A percentile compares a stretch with the other conserved stretches of the same genome.
These are phyloP conservation scores for Eueremaeus valkanovi DNA, from an alignment of 2,888 invertebrate species.

Conservation along the genomic window DNA sequence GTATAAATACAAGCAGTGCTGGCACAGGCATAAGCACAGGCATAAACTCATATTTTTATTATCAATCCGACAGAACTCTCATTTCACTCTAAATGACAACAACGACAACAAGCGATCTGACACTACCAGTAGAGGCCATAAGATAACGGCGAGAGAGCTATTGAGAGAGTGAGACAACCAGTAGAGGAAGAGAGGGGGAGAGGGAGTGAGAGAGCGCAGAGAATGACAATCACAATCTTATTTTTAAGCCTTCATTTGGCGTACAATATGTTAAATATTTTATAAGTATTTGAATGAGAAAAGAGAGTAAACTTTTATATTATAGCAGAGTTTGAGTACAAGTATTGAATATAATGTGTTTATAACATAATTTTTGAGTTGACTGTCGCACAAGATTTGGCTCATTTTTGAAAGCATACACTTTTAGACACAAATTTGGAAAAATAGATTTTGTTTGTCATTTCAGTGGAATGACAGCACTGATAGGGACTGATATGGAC, in stretches of 20 bases:
- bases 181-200: background rate
- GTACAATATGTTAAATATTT: conserved; percentile 5
- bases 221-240: background rate
- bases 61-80: conserved; percentile 18
- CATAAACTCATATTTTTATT: background rate
- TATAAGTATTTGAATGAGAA: background rate
- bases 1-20: no score
- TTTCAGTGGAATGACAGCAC: conserved; percentile 22
- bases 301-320: background rate
- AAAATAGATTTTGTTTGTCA: conserved; percentile 17
- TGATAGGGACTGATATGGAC: background rate
- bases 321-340: background rate
- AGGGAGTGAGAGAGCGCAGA: background rate
- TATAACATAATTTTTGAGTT: conserved; percentile 5
- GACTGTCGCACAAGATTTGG: conserved; percentile 5
- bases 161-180: background rate
- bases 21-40: conserved; percentile 3
- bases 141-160: background rate
- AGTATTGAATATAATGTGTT: background rate
- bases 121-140: background rate
- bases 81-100: conserved; percentile 34
- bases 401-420: conserved; percentile 1
- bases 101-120: conserved; percentile 23
- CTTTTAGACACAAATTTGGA: conserved; percentile 16
- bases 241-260: background rate